Evolutionary conservation across 2,113 vertebrate species (phyloP).

Genomic region (Clarias batrachus): DNA sequence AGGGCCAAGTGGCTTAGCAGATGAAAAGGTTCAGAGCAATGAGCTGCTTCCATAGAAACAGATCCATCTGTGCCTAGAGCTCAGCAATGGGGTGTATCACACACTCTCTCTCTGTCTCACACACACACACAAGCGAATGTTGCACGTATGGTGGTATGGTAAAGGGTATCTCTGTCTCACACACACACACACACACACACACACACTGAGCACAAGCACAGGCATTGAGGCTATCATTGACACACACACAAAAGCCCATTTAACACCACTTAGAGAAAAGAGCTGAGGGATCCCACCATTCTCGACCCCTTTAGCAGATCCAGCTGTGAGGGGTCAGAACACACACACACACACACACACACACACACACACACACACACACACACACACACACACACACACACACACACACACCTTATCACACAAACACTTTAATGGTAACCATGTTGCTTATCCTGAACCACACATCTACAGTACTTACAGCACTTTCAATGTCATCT

Average conservation of each 20-base stretch:
- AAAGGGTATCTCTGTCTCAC: slow-evolving; percentile 32
- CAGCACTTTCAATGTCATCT: background rate
- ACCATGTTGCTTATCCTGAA: background rate
- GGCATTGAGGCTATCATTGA: slow-evolving; percentile 38
- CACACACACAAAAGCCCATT: slow-evolving; percentile 70
- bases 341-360: slow-evolving; percentile 18
- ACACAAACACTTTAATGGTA: background rate
- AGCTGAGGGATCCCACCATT: slow-evolving; percentile 42
- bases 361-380: slow-evolving; percentile 16
- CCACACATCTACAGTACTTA: background rate
- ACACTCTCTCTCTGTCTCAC: background rate
- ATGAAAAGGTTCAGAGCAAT: slow-evolving; percentile 75
- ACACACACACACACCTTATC: slow-evolving; percentile 17
- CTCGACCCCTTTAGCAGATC: slow-evolving; percentile 32
- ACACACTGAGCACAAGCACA: slow-evolving; percentile 38
- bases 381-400: slow-evolving; percentile 26
- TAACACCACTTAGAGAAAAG: slow-evolving; percentile 64
- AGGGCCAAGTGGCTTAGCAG: slow-evolving; percentile 78
- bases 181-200: slow-evolving; percentile 25
- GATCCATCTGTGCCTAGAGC: slow-evolving; percentile 63
- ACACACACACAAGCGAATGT: slow-evolving; percentile 62
- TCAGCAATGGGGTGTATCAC: slow-evolving; percentile 68
- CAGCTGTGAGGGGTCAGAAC: slow-evolving; percentile 44
- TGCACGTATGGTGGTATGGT: slow-evolving; percentile 4
- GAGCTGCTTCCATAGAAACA: slow-evolving; percentile 68